A percentile compares a stretch with the other conserved stretches of the same genome.
Evolutionary conservation across 2,888 invertebrate species (phyloP).

Genomic region (Bellardia bayeri): DNA sequence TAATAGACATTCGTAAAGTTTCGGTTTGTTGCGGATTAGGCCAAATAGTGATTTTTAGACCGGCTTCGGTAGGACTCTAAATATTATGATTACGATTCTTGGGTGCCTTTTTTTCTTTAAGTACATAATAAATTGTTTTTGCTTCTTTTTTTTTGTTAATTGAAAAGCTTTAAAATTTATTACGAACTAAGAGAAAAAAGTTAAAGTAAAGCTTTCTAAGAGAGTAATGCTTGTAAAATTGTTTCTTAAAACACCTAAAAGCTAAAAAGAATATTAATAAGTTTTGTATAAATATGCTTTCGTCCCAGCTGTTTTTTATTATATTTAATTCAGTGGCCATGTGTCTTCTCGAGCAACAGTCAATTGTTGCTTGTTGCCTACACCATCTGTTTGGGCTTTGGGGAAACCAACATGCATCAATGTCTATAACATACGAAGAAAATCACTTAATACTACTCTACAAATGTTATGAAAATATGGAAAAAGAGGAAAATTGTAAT

Average conservation of each 20-base stretch:
- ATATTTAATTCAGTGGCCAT: neutral
- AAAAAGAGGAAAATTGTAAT: neutral
- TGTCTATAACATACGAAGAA: neutral
- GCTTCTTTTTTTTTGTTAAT: too few species aligned
- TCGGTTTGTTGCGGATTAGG: too few species aligned
- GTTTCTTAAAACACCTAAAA: too few species aligned
- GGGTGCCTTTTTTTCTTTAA: too few species aligned
- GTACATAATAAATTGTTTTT: too few species aligned
- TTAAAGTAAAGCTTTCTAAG: too few species aligned
- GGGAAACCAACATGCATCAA: neutral
- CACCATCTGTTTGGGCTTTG: neutral
- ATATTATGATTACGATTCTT: too few species aligned
- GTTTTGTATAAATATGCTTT: neutral
- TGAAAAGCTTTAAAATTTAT: conserved; percentile 6
- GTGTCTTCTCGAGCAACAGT: conserved; percentile 34
- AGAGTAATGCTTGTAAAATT: too few species aligned
- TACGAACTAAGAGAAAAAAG: neutral
- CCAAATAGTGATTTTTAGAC: too few species aligned
- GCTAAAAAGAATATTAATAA: too few species aligned
- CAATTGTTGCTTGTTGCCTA: conserved; percentile 38
- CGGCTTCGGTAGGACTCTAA: too few species aligned
- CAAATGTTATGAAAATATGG: neutral
- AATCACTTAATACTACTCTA: conserved; percentile 12
- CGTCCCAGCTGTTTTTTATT: conserved; percentile 16
- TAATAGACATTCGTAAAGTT: too few species aligned